phyloP scores from a whole-genome alignment of 1,140 invertebrate species.

The Calycopis cecrops region DNA sequence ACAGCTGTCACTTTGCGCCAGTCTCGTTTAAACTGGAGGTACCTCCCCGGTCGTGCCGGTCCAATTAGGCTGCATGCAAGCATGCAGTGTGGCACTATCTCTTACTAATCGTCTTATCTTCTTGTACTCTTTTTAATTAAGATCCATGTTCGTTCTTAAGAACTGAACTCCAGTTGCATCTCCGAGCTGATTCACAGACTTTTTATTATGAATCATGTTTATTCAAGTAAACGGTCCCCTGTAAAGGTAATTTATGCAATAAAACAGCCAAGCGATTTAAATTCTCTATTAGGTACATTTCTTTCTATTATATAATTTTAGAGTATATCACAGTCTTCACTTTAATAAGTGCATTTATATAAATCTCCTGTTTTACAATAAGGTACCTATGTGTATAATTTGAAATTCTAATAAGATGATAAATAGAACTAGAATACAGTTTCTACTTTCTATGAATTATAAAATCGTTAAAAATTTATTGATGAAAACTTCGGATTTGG shows the following conservation, averaged over 20 bases:
- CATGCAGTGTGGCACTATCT: too few relatives aligned
- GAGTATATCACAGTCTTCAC: conserved; percentile 72
- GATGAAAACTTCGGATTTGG: conserved; percentile 14
- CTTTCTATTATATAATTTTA: conserved; percentile 61
- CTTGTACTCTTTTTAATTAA: too few relatives aligned
- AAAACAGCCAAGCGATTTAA: conserved; percentile 41
- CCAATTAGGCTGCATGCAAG: too few relatives aligned
- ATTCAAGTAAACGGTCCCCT: too few relatives aligned
- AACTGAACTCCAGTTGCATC: too few relatives aligned
- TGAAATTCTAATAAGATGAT: conserved; percentile 25
- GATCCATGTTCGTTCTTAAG: too few relatives aligned
- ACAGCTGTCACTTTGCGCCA: too few relatives aligned
- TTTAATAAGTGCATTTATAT: conserved; percentile 63
- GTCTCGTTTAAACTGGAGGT: too few relatives aligned
- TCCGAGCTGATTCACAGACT: too few relatives aligned
- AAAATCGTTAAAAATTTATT: neutral
- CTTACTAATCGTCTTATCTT: too few relatives aligned
- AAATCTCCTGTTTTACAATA: conserved; percentile 43
- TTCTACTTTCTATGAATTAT: conserved; percentile 14
- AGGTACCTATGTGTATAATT: conserved; percentile 33
- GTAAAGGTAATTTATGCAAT: conserved; percentile 19
- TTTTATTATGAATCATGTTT: too few relatives aligned
- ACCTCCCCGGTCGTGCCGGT: too few relatives aligned
- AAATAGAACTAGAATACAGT: conserved; percentile 13
- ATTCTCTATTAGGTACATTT: conserved; percentile 61